Evolutionary conservation across 2,888 invertebrate species (phyloP).

Genomic region (Atrina japonica): DNA sequence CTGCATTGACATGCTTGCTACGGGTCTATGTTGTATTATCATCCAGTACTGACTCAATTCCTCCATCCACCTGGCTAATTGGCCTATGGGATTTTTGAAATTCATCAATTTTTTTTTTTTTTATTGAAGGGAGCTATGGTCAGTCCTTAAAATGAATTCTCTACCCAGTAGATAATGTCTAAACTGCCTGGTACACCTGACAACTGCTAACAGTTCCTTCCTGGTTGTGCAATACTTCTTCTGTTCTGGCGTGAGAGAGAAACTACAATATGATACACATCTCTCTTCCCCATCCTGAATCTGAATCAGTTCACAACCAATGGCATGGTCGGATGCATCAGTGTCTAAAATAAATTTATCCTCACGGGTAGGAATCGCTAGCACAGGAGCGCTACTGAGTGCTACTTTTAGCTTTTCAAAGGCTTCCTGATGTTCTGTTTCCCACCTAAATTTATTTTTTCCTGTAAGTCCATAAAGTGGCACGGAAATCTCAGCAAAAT

Average conservation of each 20-base stretch:
- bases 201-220: neutral
- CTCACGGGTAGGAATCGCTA: slow-evolving; percentile 31
- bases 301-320: slow-evolving; percentile 40
- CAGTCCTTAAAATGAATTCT: slow-evolving; percentile 28
- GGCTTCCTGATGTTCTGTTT: slow-evolving; percentile 20
- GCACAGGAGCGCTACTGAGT: slow-evolving; percentile 26
- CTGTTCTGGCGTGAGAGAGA: slow-evolving; percentile 20
- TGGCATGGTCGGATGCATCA: slow-evolving; percentile 38
- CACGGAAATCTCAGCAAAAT: slow-evolving; percentile 41
- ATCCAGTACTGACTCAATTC: slow-evolving; percentile 8
- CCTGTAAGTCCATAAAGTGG: slow-evolving; percentile 38
- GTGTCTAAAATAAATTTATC: slow-evolving; percentile 38
- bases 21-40: slow-evolving; percentile 30
- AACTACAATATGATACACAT: slow-evolving; percentile 36
- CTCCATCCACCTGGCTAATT: neutral
- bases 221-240: slow-evolving; percentile 4
- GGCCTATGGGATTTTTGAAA: slow-evolving; percentile 7
- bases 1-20: slow-evolving; percentile 35
- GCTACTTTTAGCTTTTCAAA: slow-evolving; percentile 23
- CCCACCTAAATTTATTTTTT: slow-evolving; percentile 39
- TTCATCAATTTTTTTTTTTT: no score
- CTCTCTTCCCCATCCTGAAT: slow-evolving; percentile 35
- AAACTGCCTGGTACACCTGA: neutral
- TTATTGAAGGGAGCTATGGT: slow-evolving; percentile 12
- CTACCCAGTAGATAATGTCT: slow-evolving; percentile 26